Base-by-base conservation (phyloP, 2,113 vertebrate genomes). In the Bubo blakistoni region DNA sequence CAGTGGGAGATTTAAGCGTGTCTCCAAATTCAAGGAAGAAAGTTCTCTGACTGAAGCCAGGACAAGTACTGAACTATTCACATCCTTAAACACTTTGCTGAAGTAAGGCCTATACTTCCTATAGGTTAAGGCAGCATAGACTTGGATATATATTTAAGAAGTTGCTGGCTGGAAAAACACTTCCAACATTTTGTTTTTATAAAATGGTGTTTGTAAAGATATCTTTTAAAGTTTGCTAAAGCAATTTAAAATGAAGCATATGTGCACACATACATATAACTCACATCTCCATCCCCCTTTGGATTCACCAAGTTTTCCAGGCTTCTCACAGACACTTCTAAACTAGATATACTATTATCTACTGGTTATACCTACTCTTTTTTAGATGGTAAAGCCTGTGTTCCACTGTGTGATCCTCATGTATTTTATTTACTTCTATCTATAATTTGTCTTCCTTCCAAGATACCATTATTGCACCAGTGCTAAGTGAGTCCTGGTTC, bases 1-100 rank as follows among this genome's bases (percentile, higher is more conserved):
- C 79, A n/a, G 27, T 0, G 0, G 62, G 58, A 85, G 72, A 61
- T 13, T 16, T 12, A 6, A 84, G 38, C 4, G 1, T 32, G n/a
- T 51, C 63, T 70, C 51, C 69, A 51, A n/a, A 83, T 25, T 44
- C n/a, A 66, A 67, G 79, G 69, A 55, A 59, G 44, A 65, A 78
- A 38, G 20, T 34, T 15, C 58, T 9, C 32, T 18, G 32, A n/a
- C 32, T 21, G 22, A 81, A 81, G 71, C 42, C 36, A 69, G 66
- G 34, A 36, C n/a, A 44, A 80, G 34, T 5, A 36, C 46, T 57
- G 36, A 85, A 81, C 73, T 36, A 63, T 2, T 40, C 66, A 42
- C 11, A 10, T 2, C 11, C 38, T 85, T 63, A 34, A 81, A 67
- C 22, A 8, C 29, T 26, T 54, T 0, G 4, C 49, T 80, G 44